Conservation (phyloP, 2,797 vertebrate species). For the Argya squamiceps region DNA sequence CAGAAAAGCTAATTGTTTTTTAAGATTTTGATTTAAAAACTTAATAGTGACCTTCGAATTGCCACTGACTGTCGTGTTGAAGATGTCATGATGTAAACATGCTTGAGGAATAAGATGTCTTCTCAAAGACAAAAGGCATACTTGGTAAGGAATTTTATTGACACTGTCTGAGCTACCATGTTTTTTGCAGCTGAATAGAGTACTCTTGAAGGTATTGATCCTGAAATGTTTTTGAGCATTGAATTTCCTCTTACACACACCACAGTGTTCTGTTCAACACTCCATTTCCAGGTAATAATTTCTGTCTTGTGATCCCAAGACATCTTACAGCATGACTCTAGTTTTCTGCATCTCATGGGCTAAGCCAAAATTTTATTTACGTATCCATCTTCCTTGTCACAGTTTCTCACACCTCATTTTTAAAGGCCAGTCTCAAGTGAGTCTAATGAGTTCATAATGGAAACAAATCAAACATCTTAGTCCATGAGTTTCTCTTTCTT, state of each 20-base stretch:
- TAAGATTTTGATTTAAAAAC: neutral
- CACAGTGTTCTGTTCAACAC: neutral
- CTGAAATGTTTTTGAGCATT: neutral
- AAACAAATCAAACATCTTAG: neutral
- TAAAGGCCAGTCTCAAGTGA: neutral
- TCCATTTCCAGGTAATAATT: neutral
- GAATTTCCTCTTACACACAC: neutral
- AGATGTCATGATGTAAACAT: neutral
- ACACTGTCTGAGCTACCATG: neutral
- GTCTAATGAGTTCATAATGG: neutral
- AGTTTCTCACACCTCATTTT: neutral
- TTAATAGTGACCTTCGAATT: neutral
- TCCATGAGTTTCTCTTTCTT: neutral
- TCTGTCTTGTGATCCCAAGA: neutral
- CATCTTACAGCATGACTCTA: neutral
- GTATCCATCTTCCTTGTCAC: neutral
- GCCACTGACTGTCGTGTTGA: neutral
- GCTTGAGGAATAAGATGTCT: neutral
- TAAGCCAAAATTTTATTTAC: neutral
- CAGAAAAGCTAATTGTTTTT: neutral
- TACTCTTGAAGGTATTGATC: neutral
- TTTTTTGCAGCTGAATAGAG: neutral
- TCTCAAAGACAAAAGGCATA: neutral
- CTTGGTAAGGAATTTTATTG: neutral
- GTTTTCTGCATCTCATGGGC: neutral